Evolutionary conservation across 1,140 invertebrate genomes (phyloP), one percentile per base, ranked within the genome.

Genomic region (Anastatus disparis): DNA sequence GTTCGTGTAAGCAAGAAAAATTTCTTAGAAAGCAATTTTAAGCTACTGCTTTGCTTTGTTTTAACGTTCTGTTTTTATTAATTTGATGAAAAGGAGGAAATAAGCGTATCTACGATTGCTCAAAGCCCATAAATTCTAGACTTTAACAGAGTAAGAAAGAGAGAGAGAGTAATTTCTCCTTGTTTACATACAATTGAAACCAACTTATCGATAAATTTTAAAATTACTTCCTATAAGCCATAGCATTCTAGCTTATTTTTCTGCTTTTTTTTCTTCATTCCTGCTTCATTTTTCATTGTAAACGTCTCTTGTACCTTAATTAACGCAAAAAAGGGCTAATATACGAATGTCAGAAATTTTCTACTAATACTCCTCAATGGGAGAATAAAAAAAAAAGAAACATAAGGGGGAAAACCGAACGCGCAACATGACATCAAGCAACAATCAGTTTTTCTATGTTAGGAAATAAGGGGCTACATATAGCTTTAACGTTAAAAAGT

Each of bases 391-490:
- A 59, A 59, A 59, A 44, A 4, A 27, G n/a, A 3, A 38, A 10
- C n/a, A n/a, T n/a, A n/a, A n/a, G n/a, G n/a, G n/a, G n/a, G n/a
- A n/a, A n/a, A n/a, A n/a, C n/a, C 17, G 22, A 27, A 8, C 13
- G 24, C 9, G n/a, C 10, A 27, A 26, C 9, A 17, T 12, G n/a
- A 17, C 2, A 56, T 35, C 53, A 2, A 9, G 8, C 9, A 15
- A 40, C 53, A 56, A 65, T 65, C 62, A 53, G 31, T 65, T 48
- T 65, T 65, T 13, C 38, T n/a, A 27, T n/a, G n/a, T n/a, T n/a
- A 27, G 24, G 53, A 38, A 56, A 56, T 56, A 10, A 38, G 53
- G 12, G 17, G 59, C 17, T 12, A n/a, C n/a, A n/a, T n/a, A n/a
- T n/a, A n/a, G n/a, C n/a, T n/a, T n/a, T n/a, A n/a, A n/a, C n/a